These are phyloP conservation scores for Oreochromis aureus DNA, from an alignment of 2,113 vertebrate genomes.

Conservation along the genomic window DNA sequence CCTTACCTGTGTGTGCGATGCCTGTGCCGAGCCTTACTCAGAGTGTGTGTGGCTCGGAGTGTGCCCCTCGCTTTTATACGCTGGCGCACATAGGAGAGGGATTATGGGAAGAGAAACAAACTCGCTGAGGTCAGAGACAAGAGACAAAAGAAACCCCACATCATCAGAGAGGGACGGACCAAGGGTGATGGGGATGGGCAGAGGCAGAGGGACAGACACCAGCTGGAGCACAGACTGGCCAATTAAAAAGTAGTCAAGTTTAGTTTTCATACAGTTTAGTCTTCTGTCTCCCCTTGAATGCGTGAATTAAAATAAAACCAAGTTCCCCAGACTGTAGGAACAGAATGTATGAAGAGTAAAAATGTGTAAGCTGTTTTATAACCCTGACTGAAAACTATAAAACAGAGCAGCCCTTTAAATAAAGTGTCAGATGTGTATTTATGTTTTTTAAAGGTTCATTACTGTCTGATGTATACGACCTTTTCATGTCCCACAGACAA, in stretches of 20 bases:
- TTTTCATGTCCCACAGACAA: not conserved
- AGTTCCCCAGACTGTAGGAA: not conserved
- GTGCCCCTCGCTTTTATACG: slow-evolving; percentile 67
- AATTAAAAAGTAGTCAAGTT: not conserved
- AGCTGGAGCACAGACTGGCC: not conserved
- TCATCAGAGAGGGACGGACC: slow-evolving; percentile 65
- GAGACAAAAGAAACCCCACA: slow-evolving; percentile 71
- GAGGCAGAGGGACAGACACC: not conserved
- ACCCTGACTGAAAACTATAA: not conserved
- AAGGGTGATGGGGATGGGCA: not conserved
- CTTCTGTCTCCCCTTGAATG: not conserved
- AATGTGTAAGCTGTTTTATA: not conserved
- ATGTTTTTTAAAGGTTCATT: not conserved
- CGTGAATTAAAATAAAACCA: not conserved
- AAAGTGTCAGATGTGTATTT: not conserved
- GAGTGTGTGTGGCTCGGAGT: slow-evolving; percentile 61
- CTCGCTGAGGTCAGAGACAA: slow-evolving; percentile 65
- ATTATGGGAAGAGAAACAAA: slow-evolving; percentile 71
- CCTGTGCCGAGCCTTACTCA: slow-evolving; percentile 64
- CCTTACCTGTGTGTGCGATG: slow-evolving; percentile 68
- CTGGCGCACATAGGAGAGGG: slow-evolving; percentile 69
- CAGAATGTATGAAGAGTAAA: not conserved
- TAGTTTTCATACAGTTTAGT: not conserved
- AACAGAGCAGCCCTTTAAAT: not conserved
- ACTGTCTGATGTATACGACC: not conserved